Evolutionary conservation across 2,888 invertebrate species (phyloP).

Genomic region (Caenorhabditis wallacei): DNA sequence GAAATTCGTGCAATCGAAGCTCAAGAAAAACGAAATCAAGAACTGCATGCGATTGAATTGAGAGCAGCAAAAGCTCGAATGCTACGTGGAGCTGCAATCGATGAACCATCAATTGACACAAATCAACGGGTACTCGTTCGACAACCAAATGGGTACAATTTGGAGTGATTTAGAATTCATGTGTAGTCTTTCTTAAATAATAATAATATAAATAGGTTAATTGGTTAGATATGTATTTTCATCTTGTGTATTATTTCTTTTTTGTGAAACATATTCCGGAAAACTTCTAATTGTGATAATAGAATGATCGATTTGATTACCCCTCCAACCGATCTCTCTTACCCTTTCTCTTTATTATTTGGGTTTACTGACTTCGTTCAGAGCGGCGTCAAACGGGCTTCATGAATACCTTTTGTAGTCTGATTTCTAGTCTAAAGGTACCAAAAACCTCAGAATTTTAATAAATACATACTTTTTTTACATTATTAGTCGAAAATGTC

Average conservation of each 20-base stretch:
- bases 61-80: conserved; percentile 56
- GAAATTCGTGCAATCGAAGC: conserved; percentile 61
- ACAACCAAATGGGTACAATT: conserved; percentile 56
- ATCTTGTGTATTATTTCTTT: conserved; percentile 22
- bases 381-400: conserved; percentile 19
- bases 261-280: conserved; percentile 21
- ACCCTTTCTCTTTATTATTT: conserved; percentile 10
- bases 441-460: not conserved
- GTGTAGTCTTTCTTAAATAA: too few species aligned
- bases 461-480: conserved; percentile 4
- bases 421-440: not conserved
- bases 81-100: conserved; percentile 60
- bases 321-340: conserved; percentile 11
- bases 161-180: conserved; percentile 32
- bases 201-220: not conserved
- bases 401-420: not conserved
- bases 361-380: conserved; percentile 28
- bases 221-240: conserved; percentile 13
- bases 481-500: not conserved
- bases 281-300: conserved; percentile 17
- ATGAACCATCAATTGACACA: conserved; percentile 54
- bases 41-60: conserved; percentile 59
- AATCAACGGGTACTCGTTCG: conserved; percentile 46
- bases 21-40: conserved; percentile 44
- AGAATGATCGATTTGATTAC: not conserved